These are phyloP conservation scores for Netelia fuscicornis DNA, from an alignment of 2,888 invertebrate genomes.

Conservation along the genomic window DNA sequence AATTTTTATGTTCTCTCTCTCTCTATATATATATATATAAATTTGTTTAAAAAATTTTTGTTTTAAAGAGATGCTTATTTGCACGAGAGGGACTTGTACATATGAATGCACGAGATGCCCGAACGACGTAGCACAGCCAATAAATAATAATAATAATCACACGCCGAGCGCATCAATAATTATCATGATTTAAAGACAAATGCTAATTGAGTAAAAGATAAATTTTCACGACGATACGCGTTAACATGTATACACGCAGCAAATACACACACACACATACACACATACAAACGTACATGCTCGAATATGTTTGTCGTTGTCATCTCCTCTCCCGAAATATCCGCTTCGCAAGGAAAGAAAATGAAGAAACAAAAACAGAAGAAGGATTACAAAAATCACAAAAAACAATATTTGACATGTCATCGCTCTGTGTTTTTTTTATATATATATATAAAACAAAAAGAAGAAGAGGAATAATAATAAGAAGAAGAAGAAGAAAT, in stretches of 20 bases:
- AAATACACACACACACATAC: neutral
- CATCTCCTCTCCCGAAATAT: constrained; percentile 27
- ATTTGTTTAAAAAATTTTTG: constrained; percentile 1
- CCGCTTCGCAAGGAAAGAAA: constrained; percentile 25
- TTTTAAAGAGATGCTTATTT: constrained; percentile 20
- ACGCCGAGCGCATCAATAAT: constrained; percentile 35
- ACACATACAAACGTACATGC: neutral
- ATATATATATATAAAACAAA: constrained; percentile 71
- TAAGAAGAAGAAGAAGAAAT: constrained; percentile 64
- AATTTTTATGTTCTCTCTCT: neutral
- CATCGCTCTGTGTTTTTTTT: constrained; percentile 80
- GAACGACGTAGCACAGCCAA: constrained; percentile 35
- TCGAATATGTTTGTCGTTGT: no score
- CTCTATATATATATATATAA: neutral
- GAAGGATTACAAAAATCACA: constrained; percentile 56
- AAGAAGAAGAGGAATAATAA: constrained; percentile 47
- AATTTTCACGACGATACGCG: neutral
- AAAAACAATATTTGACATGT: constrained; percentile 74
- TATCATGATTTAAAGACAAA: constrained; percentile 41
- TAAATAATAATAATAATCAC: constrained; percentile 29
- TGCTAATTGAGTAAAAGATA: constrained; percentile 12
- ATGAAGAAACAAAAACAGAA: constrained; percentile 62
- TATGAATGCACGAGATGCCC: constrained; percentile 67
- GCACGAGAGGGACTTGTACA: constrained; percentile 67
- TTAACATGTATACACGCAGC: neutral